A percentile compares a stretch with the other conserved stretches of the same genome.
Evolutionary conservation across 2,113 vertebrate species (phyloP).

Genomic region (Neofelis nebulosa): DNA sequence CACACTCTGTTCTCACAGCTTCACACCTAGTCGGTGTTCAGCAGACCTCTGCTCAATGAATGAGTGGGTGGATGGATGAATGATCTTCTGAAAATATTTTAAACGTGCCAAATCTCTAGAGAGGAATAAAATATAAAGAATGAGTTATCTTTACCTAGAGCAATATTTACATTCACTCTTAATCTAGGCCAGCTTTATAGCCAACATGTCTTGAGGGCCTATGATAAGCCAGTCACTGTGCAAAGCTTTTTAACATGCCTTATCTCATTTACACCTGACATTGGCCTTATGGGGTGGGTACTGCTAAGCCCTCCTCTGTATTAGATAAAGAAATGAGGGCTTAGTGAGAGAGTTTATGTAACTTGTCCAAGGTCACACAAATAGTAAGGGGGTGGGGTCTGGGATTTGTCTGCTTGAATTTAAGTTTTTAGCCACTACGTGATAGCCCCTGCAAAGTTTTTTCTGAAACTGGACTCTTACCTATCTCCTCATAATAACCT

Average conservation of each 20-base stretch:
- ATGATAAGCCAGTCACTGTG: not conserved
- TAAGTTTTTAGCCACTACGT: not conserved
- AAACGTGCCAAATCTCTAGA: not conserved
- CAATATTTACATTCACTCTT: not conserved
- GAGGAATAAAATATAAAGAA: not conserved
- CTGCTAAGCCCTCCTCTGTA: not conserved
- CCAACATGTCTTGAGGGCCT: not conserved
- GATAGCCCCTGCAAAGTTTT: not conserved
- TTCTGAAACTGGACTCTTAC: not conserved
- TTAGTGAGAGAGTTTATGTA: not conserved
- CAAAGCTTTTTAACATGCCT: not conserved
- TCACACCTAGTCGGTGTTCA: not conserved
- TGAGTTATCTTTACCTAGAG: not conserved
- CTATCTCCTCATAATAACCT: not conserved
- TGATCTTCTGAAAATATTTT: not conserved
- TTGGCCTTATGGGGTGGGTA: not conserved
- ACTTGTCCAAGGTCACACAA: not conserved
- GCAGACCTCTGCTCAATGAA: not conserved
- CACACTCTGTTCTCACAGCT: not conserved
- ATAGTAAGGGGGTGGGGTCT: not conserved
- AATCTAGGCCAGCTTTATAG: not conserved
- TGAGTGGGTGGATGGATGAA: not conserved
- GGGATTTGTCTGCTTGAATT: not conserved
- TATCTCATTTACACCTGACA: not conserved
- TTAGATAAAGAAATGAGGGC: conserved; percentile 12